phyloP scores from a whole-genome alignment of 2,797 vertebrate genomes.

The Bryconaethiops microstoma region DNA sequence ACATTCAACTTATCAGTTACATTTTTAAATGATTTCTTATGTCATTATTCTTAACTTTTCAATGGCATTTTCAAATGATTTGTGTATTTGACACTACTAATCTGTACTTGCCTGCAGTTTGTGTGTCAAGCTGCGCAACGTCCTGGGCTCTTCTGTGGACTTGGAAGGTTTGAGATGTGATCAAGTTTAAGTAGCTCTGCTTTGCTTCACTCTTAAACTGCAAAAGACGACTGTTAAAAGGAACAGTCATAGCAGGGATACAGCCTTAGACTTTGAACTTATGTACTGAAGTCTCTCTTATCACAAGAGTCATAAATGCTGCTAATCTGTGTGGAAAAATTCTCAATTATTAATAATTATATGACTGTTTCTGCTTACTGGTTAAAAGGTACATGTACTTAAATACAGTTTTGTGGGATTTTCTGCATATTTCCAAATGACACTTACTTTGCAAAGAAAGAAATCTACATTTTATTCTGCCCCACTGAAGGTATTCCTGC shows the following conservation, averaged over 20 bases:
- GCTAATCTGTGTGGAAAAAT: background rate
- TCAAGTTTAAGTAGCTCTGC: constrained; percentile 20
- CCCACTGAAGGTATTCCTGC: too few relatives aligned
- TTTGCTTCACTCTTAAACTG: constrained; percentile 19
- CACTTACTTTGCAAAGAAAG: too few relatives aligned
- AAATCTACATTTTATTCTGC: too few relatives aligned
- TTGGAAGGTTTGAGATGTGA: background rate
- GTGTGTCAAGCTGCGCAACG: background rate
- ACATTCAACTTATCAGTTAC: background rate
- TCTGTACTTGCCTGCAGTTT: background rate
- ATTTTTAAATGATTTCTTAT: background rate
- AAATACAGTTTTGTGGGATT: background rate
- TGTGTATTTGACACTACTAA: background rate
- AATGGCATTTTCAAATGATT: background rate
- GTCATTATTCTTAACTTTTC: background rate
- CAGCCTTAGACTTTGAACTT: constrained; percentile 22
- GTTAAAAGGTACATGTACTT: background rate
- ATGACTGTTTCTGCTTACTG: background rate
- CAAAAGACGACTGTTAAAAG: background rate
- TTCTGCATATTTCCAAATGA: too few relatives aligned
- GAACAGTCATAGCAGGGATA: background rate
- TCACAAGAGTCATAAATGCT: constrained; percentile 10
- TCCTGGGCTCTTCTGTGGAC: background rate
- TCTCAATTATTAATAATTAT: constrained; percentile 13
- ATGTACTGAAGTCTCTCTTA: background rate